Conservation (phyloP, 2,113 vertebrate genomes). For the Hipposideros armiger region DNA sequence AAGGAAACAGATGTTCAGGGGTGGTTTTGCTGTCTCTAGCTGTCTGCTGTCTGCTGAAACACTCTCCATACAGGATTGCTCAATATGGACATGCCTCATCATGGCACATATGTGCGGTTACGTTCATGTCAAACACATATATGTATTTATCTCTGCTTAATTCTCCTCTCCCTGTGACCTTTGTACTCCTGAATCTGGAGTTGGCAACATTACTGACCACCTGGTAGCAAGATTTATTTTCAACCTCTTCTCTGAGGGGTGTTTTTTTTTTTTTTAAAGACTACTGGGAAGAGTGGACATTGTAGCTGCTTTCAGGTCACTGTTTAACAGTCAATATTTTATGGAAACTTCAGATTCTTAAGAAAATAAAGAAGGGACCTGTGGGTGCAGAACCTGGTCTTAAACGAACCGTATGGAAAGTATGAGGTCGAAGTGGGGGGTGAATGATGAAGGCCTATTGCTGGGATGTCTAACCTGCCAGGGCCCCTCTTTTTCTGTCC, state of each 20-base stretch:
- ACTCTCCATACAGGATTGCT: neutral
- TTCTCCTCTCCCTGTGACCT: constrained; percentile 2
- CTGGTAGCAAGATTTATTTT: constrained; percentile 65
- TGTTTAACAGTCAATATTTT: neutral
- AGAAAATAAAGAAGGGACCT: neutral
- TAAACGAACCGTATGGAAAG: neutral
- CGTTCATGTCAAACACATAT: constrained; percentile 28
- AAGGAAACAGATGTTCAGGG: constrained; percentile 84
- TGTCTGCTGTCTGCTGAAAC: constrained; percentile 23
- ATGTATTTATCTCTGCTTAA: neutral
- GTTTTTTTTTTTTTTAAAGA: constrained; percentile 44
- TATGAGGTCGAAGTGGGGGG: rapidly evolving
- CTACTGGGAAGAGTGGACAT: neutral
- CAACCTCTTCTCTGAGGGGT: constrained; percentile 20
- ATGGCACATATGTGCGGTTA: constrained; percentile 28
- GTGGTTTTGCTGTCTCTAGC: constrained; percentile 67
- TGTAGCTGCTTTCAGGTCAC: neutral
- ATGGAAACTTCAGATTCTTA: neutral
- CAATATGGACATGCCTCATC: neutral
- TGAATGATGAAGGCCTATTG: neutral
- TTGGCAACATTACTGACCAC: constrained; percentile 41
- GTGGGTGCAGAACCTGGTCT: neutral
- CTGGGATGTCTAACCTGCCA: neutral
- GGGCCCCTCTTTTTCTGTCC: neutral
- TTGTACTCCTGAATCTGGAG: neutral